Conservation (phyloP, 1,140 invertebrate genomes). For the Bombus breviceps region DNA sequence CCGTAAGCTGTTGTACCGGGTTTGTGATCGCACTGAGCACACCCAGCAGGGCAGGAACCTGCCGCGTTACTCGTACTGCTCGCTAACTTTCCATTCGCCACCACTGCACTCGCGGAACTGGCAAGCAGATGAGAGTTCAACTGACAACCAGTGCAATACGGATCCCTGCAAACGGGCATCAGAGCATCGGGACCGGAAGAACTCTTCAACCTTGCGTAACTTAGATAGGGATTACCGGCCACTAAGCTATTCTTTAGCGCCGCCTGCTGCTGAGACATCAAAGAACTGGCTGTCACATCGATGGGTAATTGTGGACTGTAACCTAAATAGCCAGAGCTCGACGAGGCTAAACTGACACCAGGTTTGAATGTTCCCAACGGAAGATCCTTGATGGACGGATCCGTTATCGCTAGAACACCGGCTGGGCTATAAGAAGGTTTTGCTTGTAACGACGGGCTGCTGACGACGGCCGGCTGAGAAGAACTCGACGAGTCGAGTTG, state of each 20-base stretch:
- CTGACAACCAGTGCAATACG: constrained; percentile 95
- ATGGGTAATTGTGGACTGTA: constrained; percentile 84
- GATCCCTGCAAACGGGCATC: constrained; percentile 92
- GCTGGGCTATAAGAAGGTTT: constrained; percentile 79
- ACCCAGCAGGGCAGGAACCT: constrained; percentile 92
- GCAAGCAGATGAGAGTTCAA: constrained; percentile 90
- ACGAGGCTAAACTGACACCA: constrained; percentile 81
- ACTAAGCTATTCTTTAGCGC: constrained; percentile 85
- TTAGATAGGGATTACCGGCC: constrained; percentile 87
- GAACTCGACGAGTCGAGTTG: constrained; percentile 38
- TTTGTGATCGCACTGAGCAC: constrained; percentile 94
- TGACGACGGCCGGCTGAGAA: constrained; percentile 55
- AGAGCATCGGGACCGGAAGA: constrained; percentile 82
- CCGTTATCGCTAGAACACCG: constrained; percentile 78
- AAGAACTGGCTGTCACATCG: constrained; percentile 88
- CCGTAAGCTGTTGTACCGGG: constrained; percentile 80
- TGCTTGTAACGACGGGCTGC: constrained; percentile 82
- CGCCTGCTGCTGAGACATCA: constrained; percentile 88
- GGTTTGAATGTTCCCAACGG: constrained; percentile 86
- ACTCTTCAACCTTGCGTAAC: constrained; percentile 88
- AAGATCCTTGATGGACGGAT: constrained; percentile 86
- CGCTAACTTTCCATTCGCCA: constrained; percentile 85
- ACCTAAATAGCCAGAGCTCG: constrained; percentile 83
- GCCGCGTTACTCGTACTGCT: constrained; percentile 67
- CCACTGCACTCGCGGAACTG: constrained; percentile 70